phyloP scores from a whole-genome alignment of 2,113 vertebrate species.

The Sphaerodactylus townsendi region DNA sequence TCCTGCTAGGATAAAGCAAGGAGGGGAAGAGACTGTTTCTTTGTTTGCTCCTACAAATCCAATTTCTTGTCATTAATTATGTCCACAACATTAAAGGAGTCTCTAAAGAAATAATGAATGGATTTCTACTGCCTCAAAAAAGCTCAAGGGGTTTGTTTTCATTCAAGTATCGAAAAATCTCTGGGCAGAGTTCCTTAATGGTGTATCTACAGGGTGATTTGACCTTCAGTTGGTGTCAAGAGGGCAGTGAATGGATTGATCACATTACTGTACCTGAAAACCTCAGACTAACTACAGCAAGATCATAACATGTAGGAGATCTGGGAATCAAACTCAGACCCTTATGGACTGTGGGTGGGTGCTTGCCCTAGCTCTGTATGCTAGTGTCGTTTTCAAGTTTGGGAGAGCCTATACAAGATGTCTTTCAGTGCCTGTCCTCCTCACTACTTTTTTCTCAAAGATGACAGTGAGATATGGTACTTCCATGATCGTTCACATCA shows the following conservation, averaged over 20 bases:
- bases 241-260: not conserved
- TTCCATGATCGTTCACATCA: too few relatives aligned
- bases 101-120: not conserved
- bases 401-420: too few relatives aligned
- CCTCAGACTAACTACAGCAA: too few relatives aligned
- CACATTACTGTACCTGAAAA: not conserved
- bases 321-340: too few relatives aligned
- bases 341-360: too few relatives aligned
- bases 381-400: too few relatives aligned
- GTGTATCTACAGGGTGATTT: not conserved
- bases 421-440: too few relatives aligned
- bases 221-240: not conserved
- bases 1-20: not conserved
- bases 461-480: too few relatives aligned
- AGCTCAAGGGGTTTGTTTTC: not conserved
- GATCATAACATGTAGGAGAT: not conserved
- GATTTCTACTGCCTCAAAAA: not conserved
- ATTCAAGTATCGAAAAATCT: slow-evolving; percentile 3
- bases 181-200: not conserved
- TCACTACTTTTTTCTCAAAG: too few relatives aligned
- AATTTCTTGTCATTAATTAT: not conserved
- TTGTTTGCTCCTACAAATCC: not conserved
- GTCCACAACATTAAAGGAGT: not conserved
- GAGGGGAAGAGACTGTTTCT: not conserved
- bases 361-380: too few relatives aligned